Percentiles rank a stretch among this genome's conserved stretches.
Conservation (phyloP, 2,888 invertebrate genomes). For the Cancer borealis region DNA sequence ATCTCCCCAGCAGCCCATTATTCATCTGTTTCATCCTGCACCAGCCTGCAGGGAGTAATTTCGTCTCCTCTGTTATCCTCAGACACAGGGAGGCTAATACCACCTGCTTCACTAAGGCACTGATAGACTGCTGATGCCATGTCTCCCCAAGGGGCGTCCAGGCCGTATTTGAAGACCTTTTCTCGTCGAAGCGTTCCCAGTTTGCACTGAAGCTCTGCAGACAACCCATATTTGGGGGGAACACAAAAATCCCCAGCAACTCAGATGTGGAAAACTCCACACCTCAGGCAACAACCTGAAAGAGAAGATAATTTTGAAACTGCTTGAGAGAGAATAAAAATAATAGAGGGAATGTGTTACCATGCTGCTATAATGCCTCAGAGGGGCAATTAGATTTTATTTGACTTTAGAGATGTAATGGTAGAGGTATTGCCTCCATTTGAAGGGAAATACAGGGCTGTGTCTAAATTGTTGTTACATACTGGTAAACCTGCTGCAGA, state of each 20-base stretch:
- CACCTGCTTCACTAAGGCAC: too few species aligned
- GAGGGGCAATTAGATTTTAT: neutral
- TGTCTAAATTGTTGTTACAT: too few species aligned
- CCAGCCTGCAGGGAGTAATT: too few species aligned
- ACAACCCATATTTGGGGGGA: neutral
- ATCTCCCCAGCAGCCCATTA: neutral
- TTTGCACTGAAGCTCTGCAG: neutral
- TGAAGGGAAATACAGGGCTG: neutral
- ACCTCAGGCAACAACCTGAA: neutral
- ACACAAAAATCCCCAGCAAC: neutral
- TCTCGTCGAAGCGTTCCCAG: neutral
- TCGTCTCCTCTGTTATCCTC: too few species aligned
- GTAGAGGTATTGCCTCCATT: neutral
- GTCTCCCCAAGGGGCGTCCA: neutral
- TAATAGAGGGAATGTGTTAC: too few species aligned
- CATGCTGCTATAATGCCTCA: neutral
- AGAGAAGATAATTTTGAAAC: too few species aligned
- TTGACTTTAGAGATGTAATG: neutral
- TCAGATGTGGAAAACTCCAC: neutral
- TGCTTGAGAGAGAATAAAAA: neutral
- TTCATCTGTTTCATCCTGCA: too few species aligned
- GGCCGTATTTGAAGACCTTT: neutral
- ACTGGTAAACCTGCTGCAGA: too few species aligned
- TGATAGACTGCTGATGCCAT: neutral
- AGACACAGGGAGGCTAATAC: too few species aligned